Evolutionary conservation across 2,888 invertebrate species (phyloP).

Genomic region (Platycheirus rosarum): DNA sequence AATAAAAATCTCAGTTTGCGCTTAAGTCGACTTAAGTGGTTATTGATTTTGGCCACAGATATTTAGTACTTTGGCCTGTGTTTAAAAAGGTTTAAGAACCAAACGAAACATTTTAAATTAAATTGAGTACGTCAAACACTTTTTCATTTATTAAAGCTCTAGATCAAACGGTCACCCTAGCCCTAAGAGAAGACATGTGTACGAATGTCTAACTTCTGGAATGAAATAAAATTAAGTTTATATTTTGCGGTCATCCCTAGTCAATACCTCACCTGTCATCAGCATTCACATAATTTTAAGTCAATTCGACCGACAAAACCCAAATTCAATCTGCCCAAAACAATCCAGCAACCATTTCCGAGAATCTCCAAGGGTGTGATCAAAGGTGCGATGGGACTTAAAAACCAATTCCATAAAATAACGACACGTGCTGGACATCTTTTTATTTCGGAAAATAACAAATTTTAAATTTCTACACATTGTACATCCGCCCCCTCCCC

Average conservation of each 20-base stretch:
- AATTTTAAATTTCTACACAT: slow-evolving; percentile 72
- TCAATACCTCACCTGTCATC: slow-evolving; percentile 55
- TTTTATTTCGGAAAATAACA: slow-evolving; percentile 51
- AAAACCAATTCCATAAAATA: slow-evolving; percentile 45
- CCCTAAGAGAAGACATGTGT: no score
- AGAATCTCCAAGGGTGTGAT: slow-evolving; percentile 38
- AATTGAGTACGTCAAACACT: no score
- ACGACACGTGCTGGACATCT: slow-evolving; percentile 73
- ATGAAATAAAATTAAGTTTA: slow-evolving; percentile 36
- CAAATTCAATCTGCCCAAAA: slow-evolving; percentile 26
- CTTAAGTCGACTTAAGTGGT: no score
- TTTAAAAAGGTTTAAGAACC: no score
- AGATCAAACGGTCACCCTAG: slow-evolving; percentile 3
- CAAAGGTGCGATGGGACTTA: slow-evolving; percentile 56
- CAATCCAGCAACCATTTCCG: slow-evolving; percentile 36
- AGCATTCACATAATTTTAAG: slow-evolving; percentile 45
- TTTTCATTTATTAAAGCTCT: no score
- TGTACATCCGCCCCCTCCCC: background rate
- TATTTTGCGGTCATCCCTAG: slow-evolving; percentile 60
- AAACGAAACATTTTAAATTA: no score
- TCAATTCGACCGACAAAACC: slow-evolving; percentile 1
- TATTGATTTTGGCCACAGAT: no score
- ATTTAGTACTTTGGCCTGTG: no score
- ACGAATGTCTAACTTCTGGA: background rate
- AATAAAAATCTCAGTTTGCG: no score